These are phyloP conservation scores for Acheta domesticus DNA, from an alignment of 2,888 invertebrate genomes.

Conservation along the genomic window DNA sequence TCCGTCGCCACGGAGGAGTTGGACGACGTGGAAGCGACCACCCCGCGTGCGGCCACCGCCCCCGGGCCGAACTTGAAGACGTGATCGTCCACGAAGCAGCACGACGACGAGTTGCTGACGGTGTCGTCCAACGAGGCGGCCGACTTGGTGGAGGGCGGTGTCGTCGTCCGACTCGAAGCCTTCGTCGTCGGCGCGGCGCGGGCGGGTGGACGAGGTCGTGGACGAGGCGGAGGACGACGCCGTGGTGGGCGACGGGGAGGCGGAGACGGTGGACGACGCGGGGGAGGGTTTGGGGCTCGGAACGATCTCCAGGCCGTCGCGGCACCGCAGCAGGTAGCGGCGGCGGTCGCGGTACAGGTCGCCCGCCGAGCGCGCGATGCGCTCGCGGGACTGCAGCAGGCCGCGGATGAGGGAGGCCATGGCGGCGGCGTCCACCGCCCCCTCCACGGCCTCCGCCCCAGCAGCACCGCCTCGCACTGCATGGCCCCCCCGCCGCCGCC, in stretches of 20 bases:
- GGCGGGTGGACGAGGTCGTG: background rate
- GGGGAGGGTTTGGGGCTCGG: conserved; percentile 18
- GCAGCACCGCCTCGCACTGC: conserved; percentile 39
- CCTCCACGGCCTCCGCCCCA: conserved; percentile 40
- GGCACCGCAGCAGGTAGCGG: conserved; percentile 31
- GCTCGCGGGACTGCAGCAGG: conserved; percentile 28
- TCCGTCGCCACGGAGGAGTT: conserved; percentile 27
- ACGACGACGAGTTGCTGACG: conserved; percentile 37
- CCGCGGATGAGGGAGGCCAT: conserved; percentile 39
- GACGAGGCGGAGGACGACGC: background rate
- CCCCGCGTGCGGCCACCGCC: conserved; percentile 26
- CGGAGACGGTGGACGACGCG: background rate
- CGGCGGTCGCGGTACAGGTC: conserved; percentile 24
- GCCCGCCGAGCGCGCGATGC: background rate
- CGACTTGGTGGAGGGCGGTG: conserved; percentile 39
- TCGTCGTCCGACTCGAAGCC: conserved; percentile 52
- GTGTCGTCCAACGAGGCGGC: conserved; percentile 37
- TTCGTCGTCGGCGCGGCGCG: conserved; percentile 44
- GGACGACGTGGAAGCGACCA: conserved; percentile 29
- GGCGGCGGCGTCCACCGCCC: conserved; percentile 39
- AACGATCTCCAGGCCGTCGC: conserved; percentile 31
- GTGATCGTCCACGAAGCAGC: conserved; percentile 37
- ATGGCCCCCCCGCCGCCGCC: no score
- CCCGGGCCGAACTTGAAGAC: conserved; percentile 34
- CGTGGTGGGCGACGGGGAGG: background rate